Evolutionary conservation across 2,797 vertebrate genomes (phyloP).

Genomic region (Cynodonichthys magdalenae): DNA sequence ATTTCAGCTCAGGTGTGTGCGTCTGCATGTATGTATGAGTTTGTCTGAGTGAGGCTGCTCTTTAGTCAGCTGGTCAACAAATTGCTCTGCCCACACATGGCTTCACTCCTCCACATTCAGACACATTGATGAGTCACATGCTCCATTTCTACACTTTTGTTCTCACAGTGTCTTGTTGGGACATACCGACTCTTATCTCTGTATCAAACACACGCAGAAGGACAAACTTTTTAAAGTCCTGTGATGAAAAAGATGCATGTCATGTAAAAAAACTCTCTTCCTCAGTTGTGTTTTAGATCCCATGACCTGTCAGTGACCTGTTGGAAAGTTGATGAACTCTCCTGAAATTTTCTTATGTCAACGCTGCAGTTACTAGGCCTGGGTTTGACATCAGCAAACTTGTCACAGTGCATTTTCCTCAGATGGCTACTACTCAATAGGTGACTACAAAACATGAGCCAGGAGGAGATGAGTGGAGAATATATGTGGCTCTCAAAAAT

Average conservation of each 20-base stretch:
- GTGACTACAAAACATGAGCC: constrained; percentile 55
- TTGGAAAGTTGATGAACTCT: constrained; percentile 52
- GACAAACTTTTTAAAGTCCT: constrained; percentile 26
- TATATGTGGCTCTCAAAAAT: neutral
- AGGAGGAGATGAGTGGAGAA: constrained; percentile 43
- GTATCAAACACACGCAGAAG: constrained; percentile 16
- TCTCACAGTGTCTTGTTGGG: constrained; percentile 73
- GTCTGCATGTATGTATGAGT: constrained; percentile 39
- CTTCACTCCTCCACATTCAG: constrained; percentile 82
- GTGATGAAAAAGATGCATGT: constrained; percentile 17
- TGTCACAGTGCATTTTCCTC: constrained; percentile 70
- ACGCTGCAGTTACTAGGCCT: constrained; percentile 47
- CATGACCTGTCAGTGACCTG: constrained; percentile 47
- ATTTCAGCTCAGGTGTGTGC: constrained; percentile 13
- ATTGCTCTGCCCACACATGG: constrained; percentile 80
- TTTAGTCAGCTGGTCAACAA: constrained; percentile 79
- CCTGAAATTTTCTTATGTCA: constrained; percentile 65
- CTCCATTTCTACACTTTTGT: constrained; percentile 81
- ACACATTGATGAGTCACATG: constrained; percentile 84
- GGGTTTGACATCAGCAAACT: constrained; percentile 68
- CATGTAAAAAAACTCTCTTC: neutral
- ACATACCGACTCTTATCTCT: constrained; percentile 64
- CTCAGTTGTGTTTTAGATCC: constrained; percentile 3
- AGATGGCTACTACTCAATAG: constrained; percentile 60
- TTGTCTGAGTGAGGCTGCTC: constrained; percentile 65